These are phyloP conservation scores for Drosophila lacicola DNA, from an alignment of 2,888 invertebrate genomes.

Conservation along the genomic window DNA sequence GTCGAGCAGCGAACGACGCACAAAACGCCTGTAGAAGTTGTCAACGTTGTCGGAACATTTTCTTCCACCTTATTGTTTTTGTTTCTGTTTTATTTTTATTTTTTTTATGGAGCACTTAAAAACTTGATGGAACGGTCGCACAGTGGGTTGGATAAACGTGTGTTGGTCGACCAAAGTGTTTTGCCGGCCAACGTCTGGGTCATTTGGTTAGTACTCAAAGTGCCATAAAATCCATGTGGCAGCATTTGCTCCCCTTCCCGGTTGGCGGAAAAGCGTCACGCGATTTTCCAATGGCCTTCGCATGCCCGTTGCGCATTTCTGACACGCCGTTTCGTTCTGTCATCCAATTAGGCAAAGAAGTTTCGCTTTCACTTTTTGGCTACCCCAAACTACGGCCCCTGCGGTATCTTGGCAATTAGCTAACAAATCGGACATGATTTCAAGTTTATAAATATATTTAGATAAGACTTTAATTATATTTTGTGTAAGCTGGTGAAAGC, in stretches of 20 bases:
- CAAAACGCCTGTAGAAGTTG: constrained; percentile 48
- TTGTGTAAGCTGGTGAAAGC: background rate
- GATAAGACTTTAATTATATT: constrained; percentile 20
- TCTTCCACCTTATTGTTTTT: constrained; percentile 16
- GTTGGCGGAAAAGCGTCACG: constrained; percentile 50
- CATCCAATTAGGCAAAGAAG: constrained; percentile 52
- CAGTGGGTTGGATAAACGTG: constrained; percentile 13
- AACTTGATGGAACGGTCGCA: constrained; percentile 18
- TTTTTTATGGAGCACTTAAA: constrained; percentile 62
- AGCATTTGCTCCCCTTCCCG: constrained; percentile 8
- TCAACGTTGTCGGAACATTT: constrained; percentile 42
- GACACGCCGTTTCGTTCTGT: constrained; percentile 49
- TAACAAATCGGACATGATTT: constrained; percentile 45
- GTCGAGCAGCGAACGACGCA: constrained; percentile 21
- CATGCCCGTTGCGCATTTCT: constrained; percentile 44
- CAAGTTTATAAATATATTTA: constrained; percentile 21
- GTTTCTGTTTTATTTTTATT: background rate
- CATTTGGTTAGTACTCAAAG: constrained; percentile 63
- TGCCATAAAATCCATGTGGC: constrained; percentile 46
- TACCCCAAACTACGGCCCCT: background rate
- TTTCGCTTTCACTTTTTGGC: constrained; percentile 43
- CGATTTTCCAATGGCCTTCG: constrained; percentile 49
- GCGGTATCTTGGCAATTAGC: constrained; percentile 31
- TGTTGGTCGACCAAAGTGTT: constrained; percentile 60
- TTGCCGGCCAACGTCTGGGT: constrained; percentile 65